A percentile compares a stretch with the other conserved stretches of the same genome.
Evolutionary conservation across 2,888 invertebrate genomes (phyloP).

Genomic region (Campoletis raptor): DNA sequence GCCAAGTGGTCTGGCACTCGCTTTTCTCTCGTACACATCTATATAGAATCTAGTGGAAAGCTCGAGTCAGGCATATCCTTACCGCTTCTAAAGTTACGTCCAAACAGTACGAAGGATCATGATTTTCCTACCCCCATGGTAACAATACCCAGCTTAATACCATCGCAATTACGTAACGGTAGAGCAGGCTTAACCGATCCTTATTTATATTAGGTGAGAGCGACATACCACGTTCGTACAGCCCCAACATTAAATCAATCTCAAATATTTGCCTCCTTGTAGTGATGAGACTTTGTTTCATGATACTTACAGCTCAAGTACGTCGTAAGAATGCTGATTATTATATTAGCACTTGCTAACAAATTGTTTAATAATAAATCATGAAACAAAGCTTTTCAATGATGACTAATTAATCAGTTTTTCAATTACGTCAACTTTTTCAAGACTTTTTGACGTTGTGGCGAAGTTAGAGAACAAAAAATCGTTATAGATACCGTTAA

Average conservation of each 20-base stretch:
- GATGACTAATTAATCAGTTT: not conserved
- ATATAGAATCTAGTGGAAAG: slow-evolving; percentile 21
- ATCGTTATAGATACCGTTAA: not conserved
- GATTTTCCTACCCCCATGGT: slow-evolving; percentile 74
- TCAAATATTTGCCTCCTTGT: slow-evolving; percentile 6
- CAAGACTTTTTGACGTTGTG: not conserved
- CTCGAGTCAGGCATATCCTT: slow-evolving; percentile 53
- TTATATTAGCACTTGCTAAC: not conserved
- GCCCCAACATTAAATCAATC: slow-evolving; percentile 64
- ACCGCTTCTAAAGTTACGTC: slow-evolving; percentile 47
- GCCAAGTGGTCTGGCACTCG: slow-evolving; percentile 39
- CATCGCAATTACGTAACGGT: slow-evolving; percentile 81
- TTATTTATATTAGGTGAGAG: slow-evolving; percentile 77
- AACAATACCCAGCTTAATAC: slow-evolving; percentile 81
- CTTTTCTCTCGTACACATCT: slow-evolving; percentile 19
- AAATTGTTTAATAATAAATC: not conserved
- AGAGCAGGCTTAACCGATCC: slow-evolving; percentile 78
- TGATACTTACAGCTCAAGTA: slow-evolving; percentile 15
- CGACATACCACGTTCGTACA: slow-evolving; percentile 53
- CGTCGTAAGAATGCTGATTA: not conserved
- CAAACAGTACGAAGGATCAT: slow-evolving; percentile 78
- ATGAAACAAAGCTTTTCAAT: not conserved
- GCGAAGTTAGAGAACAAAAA: not conserved
- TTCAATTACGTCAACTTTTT: not conserved
- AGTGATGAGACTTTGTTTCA: not conserved